These are phyloP conservation scores for Zaprionus inermis DNA, from an alignment of 1,140 invertebrate genomes.

Conservation along the genomic window DNA sequence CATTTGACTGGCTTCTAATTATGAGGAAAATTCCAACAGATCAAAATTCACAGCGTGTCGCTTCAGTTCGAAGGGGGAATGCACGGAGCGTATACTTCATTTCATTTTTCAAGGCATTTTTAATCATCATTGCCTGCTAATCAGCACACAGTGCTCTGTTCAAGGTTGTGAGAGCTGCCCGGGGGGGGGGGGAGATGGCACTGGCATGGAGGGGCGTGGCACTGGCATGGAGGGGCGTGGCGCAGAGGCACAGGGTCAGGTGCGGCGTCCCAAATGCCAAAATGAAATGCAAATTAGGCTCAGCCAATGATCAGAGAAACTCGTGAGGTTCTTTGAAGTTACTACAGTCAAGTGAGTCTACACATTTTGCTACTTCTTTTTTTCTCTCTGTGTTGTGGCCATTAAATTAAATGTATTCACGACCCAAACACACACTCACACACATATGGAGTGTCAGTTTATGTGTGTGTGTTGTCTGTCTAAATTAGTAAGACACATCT, in stretches of 20 bases:
- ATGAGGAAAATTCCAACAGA: slow-evolving; percentile 64
- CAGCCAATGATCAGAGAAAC: slow-evolving; percentile 36
- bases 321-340: slow-evolving; percentile 49
- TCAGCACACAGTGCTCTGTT: slow-evolving; percentile 33
- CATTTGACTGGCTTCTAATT: slow-evolving; percentile 70
- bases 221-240: neutral
- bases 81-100: slow-evolving; percentile 12
- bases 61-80: neutral
- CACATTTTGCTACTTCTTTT: slow-evolving; percentile 38
- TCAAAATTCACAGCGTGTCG: slow-evolving; percentile 51
- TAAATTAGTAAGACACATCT: slow-evolving; percentile 29
- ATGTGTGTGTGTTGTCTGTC: neutral
- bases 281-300: slow-evolving; percentile 59
- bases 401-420: slow-evolving; percentile 38
- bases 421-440: neutral
- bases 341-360: slow-evolving; percentile 60
- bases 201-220: neutral
- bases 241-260: slow-evolving; percentile 12
- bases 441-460: neutral
- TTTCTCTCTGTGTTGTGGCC: neutral
- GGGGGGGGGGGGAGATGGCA: neutral
- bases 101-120: slow-evolving; percentile 49
- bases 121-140: slow-evolving; percentile 70
- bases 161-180: neutral
- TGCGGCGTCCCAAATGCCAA: slow-evolving; percentile 5